Base-by-base conservation (phyloP, 2,797 vertebrate species). In the Lutjanus campechanus region DNA sequence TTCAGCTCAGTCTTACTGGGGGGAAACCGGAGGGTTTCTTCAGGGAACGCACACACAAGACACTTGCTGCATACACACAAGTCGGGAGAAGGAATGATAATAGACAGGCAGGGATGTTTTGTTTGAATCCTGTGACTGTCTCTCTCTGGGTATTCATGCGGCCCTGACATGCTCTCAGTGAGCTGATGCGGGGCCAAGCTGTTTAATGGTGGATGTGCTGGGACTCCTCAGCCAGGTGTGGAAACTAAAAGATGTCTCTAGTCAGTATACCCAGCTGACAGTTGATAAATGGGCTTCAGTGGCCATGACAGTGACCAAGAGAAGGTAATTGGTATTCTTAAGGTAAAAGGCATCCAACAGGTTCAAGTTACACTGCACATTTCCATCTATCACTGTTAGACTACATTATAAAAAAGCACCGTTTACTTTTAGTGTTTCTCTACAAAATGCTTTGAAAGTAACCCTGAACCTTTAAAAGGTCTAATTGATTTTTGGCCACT, bases 271-370 rank as follows among this genome's bases (percentile, higher is more conserved):
- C 74, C 69, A 3, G 50, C 15, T 61, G 84, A 87, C 72, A 43
- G 59, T 15, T 83, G 83, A 89, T 81, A 15, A 86, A 85, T 69
- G 76, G 69, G 60, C 66, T 64, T 75, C 47, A 58, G 68, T 43
- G 11, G 49, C 56, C 22, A 41, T 47, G 79, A 79, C 79, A 84
- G 71, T 66, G 46, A 70, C 77, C 43, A 53, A 60, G 51, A 47
- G n/a, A 53, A 47, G 51, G 29, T 67, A 29, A 66, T 8, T 55
- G 44, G 20, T 20, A 43, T 70, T 68, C 68, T 51, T 19, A 63
- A 61, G 47, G 17, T 7, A 65, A 44, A 9, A 19, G 1, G 10
- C 46, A 53, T 59, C 67, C n/a, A 36, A 58, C 22, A 16, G 47
- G 12, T 73, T 86, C 69, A 51, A 11, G 16, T 53, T 55, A 63